These are phyloP conservation scores for Cheilosia vernalis DNA, from an alignment of 2,888 invertebrate species.

Conservation along the genomic window DNA sequence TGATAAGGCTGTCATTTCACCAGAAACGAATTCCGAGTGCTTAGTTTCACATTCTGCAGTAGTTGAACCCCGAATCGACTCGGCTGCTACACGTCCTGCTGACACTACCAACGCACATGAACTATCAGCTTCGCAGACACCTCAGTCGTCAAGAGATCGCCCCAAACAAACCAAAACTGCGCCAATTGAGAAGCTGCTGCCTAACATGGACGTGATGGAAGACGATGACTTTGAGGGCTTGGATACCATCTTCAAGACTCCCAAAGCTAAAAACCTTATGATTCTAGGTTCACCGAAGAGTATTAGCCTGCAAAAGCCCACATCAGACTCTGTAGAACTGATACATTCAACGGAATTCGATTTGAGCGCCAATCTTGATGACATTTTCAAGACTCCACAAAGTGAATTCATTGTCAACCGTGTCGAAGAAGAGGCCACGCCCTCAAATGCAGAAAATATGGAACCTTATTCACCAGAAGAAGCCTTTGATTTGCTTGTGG, in stretches of 20 bases:
- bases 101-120: too few species aligned
- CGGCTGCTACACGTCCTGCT: neutral
- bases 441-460: neutral
- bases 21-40: too few species aligned
- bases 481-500: conserved; percentile 77
- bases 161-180: neutral
- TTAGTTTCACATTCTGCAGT: too few species aligned
- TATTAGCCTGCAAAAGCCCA: conserved; percentile 78
- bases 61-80: neutral
- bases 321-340: conserved; percentile 74
- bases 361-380: conserved; percentile 79
- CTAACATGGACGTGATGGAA: conserved; percentile 16
- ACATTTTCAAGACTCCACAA: conserved; percentile 79
- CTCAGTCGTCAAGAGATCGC: conserved; percentile 12
- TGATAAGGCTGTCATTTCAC: too few species aligned
- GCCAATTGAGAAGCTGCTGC: neutral
- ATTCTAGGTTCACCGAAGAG: conserved; percentile 80
- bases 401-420: conserved; percentile 45
- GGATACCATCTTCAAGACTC: conserved; percentile 80
- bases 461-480: conserved; percentile 75
- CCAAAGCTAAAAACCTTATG: conserved; percentile 80
- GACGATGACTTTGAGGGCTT: conserved; percentile 74
- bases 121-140: neutral
- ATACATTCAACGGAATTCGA: conserved; percentile 79
- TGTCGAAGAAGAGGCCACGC: neutral